Conservation (phyloP, 2,797 vertebrate species). For the Chrysocyon brachyurus region DNA sequence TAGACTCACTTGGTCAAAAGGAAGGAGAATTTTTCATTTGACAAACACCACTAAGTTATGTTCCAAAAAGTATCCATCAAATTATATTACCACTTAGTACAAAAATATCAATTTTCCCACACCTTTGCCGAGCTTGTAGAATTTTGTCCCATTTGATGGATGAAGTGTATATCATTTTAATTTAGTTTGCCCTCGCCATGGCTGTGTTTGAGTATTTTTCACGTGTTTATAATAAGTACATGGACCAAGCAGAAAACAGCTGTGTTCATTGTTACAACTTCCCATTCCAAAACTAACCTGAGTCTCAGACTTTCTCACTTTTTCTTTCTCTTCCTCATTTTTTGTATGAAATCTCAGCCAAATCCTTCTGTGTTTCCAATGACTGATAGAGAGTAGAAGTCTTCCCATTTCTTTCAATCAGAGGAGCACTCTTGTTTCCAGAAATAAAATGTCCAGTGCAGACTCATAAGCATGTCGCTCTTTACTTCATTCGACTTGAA, state of each 20-base stretch:
- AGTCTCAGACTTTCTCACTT: background rate
- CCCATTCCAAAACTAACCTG: background rate
- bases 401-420: background rate
- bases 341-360: background rate
- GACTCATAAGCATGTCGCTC: background rate
- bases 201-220: background rate
- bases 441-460: background rate
- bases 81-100: background rate
- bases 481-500: background rate
- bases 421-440: background rate
- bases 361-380: background rate
- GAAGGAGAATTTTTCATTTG: constrained; percentile 47
- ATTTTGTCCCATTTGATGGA: background rate
- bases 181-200: background rate
- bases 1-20: background rate
- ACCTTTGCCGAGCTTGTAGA: constrained; percentile 5
- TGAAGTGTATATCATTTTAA: background rate
- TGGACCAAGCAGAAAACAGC: background rate
- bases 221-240: background rate
- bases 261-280: background rate
- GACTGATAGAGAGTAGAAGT: background rate
- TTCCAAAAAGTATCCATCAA: constrained; percentile 9
- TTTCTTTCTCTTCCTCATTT: background rate
- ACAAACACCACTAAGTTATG: background rate
- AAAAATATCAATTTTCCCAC: background rate